phyloP scores from a whole-genome alignment of 2,113 vertebrate species.

The Gila orcuttii region DNA sequence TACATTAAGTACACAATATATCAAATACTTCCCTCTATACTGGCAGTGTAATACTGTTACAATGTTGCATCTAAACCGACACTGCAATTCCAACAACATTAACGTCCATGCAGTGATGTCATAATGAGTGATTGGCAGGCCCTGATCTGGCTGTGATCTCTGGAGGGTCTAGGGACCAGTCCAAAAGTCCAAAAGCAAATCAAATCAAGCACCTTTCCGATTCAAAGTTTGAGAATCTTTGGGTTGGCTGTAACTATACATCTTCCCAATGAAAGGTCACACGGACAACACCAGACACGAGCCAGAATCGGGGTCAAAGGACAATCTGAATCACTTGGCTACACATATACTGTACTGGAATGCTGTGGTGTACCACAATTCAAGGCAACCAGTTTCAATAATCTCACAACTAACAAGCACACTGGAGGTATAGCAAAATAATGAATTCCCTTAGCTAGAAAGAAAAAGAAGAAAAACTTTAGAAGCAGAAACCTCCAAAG shows the following conservation, averaged over 20 bases:
- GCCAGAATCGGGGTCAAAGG: conserved; percentile 20
- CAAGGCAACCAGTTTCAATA: conserved; percentile 77
- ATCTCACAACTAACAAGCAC: conserved; percentile 68
- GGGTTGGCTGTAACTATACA: not conserved
- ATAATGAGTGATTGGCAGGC: conserved; percentile 77
- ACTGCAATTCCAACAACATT: conserved; percentile 77
- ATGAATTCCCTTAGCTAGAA: conserved; percentile 60
- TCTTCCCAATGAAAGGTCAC: not conserved
- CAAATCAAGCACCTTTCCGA: not conserved
- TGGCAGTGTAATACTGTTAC: conserved; percentile 93
- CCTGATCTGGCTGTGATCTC: conserved; percentile 56
- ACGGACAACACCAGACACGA: not conserved
- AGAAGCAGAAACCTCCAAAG: conserved; percentile 21
- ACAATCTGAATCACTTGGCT: conserved; percentile 59
- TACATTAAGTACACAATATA: conserved; percentile 97
- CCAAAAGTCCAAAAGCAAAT: conserved; percentile 20
- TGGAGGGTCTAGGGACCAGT: not conserved
- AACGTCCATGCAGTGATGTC: conserved; percentile 83
- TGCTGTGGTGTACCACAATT: conserved; percentile 72
- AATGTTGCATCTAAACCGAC: conserved; percentile 81
- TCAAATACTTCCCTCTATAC: conserved; percentile 90
- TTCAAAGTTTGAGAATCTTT: conserved; percentile 5
- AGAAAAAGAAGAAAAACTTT: conserved; percentile 11
- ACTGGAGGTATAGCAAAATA: conserved; percentile 63
- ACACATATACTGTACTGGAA: conserved; percentile 74